Percentiles rank a stretch among this genome's conserved stretches.
Evolutionary conservation across 2,797 vertebrate species (phyloP).

Genomic region (Gymnopithys bicolor): DNA sequence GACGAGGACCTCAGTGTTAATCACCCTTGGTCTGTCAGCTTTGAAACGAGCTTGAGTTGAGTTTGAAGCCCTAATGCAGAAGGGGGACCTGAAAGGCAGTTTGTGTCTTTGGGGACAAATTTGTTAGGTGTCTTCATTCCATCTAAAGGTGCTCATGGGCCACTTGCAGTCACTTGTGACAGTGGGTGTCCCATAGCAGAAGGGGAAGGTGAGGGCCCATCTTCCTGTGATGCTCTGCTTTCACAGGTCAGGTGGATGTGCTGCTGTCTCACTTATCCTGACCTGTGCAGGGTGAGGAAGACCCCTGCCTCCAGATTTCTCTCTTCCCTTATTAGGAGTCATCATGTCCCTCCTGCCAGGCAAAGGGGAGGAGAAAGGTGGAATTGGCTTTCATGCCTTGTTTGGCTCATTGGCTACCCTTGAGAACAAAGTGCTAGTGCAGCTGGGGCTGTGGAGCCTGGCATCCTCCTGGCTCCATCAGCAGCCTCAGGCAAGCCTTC

Average conservation of each 20-base stretch:
- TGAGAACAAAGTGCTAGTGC: not conserved
- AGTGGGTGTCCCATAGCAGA: accelerated
- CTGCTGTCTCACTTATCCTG: accelerated
- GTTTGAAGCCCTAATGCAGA: not conserved
- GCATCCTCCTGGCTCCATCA: not conserved
- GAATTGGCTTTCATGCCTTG: not conserved
- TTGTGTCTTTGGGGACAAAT: not conserved
- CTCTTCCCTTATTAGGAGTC: not conserved
- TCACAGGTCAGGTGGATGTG: not conserved
- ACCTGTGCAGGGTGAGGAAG: accelerated
- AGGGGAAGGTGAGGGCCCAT: not conserved
- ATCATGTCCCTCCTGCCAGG: not conserved
- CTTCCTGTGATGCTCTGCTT: not conserved
- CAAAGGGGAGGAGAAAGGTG: not conserved
- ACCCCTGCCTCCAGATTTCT: not conserved
- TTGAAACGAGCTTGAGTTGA: not conserved
- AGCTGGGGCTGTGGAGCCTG: not conserved
- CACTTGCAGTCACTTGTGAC: accelerated
- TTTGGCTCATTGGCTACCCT: not conserved
- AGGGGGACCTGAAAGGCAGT: not conserved
- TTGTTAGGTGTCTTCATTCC: not conserved
- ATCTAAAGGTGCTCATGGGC: not conserved
- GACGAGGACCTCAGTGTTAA: not conserved
- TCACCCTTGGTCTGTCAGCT: not conserved
- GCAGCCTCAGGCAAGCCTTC: not conserved